phyloP scores from a whole-genome alignment of 1,140 invertebrate genomes.

The Musca vetustissima region DNA sequence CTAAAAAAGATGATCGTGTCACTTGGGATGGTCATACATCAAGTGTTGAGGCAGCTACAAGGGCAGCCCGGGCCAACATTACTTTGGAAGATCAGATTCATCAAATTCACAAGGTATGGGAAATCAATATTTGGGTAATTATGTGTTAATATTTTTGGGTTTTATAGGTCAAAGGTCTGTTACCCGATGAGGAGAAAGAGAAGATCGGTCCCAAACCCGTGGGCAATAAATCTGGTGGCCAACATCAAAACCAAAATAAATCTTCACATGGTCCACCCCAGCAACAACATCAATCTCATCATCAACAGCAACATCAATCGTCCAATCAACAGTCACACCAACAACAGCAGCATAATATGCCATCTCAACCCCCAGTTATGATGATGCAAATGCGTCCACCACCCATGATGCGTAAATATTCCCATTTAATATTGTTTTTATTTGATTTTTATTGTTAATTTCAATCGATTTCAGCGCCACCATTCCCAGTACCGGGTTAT shows the following conservation, averaged over 20 bases:
- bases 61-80: conserved; percentile 91
- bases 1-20: conserved; percentile 83
- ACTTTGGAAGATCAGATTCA: conserved; percentile 96
- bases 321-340: conserved; percentile 31
- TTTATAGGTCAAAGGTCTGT: conserved; percentile 75
- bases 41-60: conserved; percentile 86
- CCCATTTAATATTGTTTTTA: not conserved
- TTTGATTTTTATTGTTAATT: not conserved
- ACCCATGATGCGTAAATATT: conserved; percentile 60
- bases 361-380: conserved; percentile 65
- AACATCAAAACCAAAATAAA: conserved; percentile 43
- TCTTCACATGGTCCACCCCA: conserved; percentile 55
- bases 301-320: conserved; percentile 30
- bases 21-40: conserved; percentile 99
- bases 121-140: not conserved
- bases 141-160: not conserved
- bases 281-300: conserved; percentile 48
- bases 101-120: conserved; percentile 83
- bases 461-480: conserved; percentile 44
- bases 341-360: conserved; percentile 49
- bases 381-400: conserved; percentile 68
- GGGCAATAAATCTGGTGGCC: conserved; percentile 48
- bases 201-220: conserved; percentile 84
- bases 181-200: conserved; percentile 93
- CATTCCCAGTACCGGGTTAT: conserved; percentile 55